phyloP scores from a whole-genome alignment of 2,113 vertebrate genomes.

The Coracopsis vasa region DNA sequence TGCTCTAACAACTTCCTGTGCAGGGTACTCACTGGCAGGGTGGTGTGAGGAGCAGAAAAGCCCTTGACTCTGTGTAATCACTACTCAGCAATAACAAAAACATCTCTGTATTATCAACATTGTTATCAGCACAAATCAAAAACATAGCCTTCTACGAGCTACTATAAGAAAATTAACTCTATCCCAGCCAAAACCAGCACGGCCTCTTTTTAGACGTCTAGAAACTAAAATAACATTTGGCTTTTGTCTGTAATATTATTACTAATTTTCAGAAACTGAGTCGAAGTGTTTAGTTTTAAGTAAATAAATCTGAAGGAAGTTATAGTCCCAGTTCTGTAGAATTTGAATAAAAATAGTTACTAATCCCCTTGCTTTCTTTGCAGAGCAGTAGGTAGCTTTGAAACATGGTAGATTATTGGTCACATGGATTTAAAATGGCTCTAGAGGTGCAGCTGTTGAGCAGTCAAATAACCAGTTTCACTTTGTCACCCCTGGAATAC shows the following conservation, averaged over 20 bases:
- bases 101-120: neutral
- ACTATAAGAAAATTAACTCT: neutral
- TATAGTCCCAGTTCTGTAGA: neutral
- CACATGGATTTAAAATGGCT: neutral
- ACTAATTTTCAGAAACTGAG: neutral
- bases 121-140: neutral
- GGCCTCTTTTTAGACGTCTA: neutral
- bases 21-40: neutral
- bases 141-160: neutral
- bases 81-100: neutral
- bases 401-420: neutral
- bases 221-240: neutral
- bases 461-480: neutral
- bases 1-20: neutral
- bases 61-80: neutral
- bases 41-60: neutral
- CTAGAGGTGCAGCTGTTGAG: neutral
- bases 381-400: neutral
- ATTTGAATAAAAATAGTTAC: neutral
- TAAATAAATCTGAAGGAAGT: neutral
- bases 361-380: neutral
- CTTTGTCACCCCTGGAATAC: neutral
- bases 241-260: neutral
- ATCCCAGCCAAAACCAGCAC: neutral
- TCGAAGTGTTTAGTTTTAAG: neutral